A percentile compares a stretch with the other conserved stretches of the same genome.
phyloP scores from a whole-genome alignment of 2,888 invertebrate species.

The Hymenopus coronatus region DNA sequence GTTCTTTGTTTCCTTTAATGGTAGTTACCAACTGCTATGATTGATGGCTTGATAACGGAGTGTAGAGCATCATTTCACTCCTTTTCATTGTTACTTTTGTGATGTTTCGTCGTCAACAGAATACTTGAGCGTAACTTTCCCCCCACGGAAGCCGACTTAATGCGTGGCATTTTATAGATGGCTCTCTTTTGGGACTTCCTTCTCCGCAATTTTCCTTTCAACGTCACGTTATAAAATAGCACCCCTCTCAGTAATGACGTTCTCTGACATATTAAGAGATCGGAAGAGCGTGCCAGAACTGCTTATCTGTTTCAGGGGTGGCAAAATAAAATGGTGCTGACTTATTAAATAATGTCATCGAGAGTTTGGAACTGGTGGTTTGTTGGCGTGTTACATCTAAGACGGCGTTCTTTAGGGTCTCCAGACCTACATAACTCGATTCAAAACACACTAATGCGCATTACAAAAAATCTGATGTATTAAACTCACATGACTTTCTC shows the following conservation, averaged over 20 bases:
- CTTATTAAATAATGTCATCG: background rate
- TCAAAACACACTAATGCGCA: no score
- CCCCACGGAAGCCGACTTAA: background rate
- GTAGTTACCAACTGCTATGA: background rate
- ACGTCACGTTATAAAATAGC: background rate
- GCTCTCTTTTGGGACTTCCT: background rate
- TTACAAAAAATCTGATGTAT: no score
- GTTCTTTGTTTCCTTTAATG: background rate
- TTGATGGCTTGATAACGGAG: background rate
- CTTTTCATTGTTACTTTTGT: background rate
- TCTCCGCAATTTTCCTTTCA: background rate
- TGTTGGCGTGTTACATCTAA: no score
- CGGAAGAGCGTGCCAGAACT: background rate
- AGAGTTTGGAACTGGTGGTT: no score
- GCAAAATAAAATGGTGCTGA: background rate
- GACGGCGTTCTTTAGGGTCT: no score
- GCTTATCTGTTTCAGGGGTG: background rate
- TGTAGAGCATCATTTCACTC: background rate
- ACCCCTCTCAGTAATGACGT: background rate
- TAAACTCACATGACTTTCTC: no score
- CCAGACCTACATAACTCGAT: no score
- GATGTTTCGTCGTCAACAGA: background rate
- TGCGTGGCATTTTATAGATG: background rate
- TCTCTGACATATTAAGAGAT: background rate
- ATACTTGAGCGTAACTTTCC: background rate